Evolutionary conservation across 2,113 vertebrate species (phyloP).

Genomic region (Epinephelus lanceolatus): DNA sequence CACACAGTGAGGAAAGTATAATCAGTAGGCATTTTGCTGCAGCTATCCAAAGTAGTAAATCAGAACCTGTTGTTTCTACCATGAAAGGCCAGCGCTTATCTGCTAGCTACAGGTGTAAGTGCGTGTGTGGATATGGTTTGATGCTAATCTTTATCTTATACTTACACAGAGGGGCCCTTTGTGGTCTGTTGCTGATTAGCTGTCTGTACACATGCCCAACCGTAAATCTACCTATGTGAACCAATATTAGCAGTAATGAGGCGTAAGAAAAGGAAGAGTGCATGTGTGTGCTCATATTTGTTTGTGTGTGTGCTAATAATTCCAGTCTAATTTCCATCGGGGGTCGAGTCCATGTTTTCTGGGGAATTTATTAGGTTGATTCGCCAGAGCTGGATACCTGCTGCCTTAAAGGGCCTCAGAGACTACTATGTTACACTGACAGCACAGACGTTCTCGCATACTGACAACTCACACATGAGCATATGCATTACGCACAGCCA

Average conservation of each 20-base stretch:
- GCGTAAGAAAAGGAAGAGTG: constrained; percentile 49
- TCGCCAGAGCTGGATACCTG: constrained; percentile 47
- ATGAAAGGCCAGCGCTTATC: constrained; percentile 76
- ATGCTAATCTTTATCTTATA: constrained; percentile 77
- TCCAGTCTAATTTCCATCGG: constrained; percentile 53
- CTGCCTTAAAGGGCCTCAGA: constrained; percentile 44
- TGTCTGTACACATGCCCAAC: constrained; percentile 59
- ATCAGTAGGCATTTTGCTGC: constrained; percentile 77
- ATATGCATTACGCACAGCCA: constrained; percentile 63
- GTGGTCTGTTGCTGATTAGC: constrained; percentile 71
- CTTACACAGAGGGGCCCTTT: constrained; percentile 67
- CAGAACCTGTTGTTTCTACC: constrained; percentile 81
- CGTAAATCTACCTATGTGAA: constrained; percentile 75
- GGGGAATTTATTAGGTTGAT: constrained; percentile 48
- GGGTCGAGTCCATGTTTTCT: constrained; percentile 48
- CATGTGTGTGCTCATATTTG: constrained; percentile 16
- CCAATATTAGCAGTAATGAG: constrained; percentile 73
- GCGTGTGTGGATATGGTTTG: constrained; percentile 37
- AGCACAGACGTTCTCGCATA: constrained; percentile 1
- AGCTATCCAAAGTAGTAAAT: constrained; percentile 84
- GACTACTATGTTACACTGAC: constrained; percentile 33
- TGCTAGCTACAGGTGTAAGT: constrained; percentile 77
- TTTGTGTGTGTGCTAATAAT: constrained; percentile 49
- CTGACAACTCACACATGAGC: constrained; percentile 38
- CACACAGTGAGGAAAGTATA: constrained; percentile 40